phyloP scores from a whole-genome alignment of 2,888 invertebrate genomes.

The Bombyx huttoni region DNA sequence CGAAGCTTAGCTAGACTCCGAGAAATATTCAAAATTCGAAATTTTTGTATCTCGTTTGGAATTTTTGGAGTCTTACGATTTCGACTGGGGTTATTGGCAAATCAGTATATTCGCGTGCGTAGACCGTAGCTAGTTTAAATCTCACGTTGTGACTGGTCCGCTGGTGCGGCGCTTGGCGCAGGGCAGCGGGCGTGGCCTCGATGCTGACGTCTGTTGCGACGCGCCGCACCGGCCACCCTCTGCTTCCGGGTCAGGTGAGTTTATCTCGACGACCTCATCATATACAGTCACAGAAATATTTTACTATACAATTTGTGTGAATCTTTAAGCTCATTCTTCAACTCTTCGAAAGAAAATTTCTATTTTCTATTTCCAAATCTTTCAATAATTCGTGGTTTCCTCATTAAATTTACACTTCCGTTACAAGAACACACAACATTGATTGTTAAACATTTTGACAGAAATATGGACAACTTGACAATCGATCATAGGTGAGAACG shows the following conservation, averaged over 20 bases:
- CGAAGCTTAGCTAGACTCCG: too few relatives aligned
- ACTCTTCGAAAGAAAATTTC: too few relatives aligned
- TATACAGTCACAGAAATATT: too few relatives aligned
- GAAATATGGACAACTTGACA: conserved; percentile 48
- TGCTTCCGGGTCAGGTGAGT: conserved; percentile 64
- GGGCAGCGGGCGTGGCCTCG: conserved; percentile 66
- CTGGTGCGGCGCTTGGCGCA: conserved; percentile 72
- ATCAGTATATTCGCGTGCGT: conserved; percentile 31
- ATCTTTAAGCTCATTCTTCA: too few relatives aligned
- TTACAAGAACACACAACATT: conserved; percentile 7
- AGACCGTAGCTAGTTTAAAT: conserved; percentile 65
- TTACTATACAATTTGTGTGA: too few relatives aligned
- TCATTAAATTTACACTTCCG: background rate
- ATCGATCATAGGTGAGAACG: conserved; percentile 42
- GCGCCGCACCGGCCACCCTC: conserved; percentile 66
- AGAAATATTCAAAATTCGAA: too few relatives aligned
- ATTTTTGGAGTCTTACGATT: conserved; percentile 4
- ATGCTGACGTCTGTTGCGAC: conserved; percentile 69
- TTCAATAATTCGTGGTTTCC: background rate
- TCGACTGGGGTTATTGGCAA: conserved; percentile 36
- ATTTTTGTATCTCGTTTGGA: too few relatives aligned
- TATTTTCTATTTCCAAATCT: background rate
- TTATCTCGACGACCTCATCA: background rate
- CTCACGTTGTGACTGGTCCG: conserved; percentile 72
- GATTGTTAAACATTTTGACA: conserved; percentile 37